phyloP scores from a whole-genome alignment of 2,113 vertebrate genomes.

The Zonotrichia leucophrys region DNA sequence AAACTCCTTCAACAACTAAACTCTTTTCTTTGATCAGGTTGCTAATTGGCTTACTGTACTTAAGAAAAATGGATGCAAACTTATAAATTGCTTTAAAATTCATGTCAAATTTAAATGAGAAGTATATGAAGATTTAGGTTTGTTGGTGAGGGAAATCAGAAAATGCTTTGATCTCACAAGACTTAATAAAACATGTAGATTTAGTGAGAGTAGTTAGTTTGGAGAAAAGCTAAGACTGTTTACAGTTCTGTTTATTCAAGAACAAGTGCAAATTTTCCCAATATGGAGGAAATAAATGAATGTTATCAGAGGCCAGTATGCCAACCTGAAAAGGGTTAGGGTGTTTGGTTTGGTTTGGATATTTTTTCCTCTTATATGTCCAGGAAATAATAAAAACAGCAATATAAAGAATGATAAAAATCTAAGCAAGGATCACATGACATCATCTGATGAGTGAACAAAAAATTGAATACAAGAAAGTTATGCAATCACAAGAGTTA shows the following conservation, averaged over 20 bases:
- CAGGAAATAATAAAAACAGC: not conserved
- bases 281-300: not conserved
- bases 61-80: not conserved
- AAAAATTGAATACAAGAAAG: not conserved
- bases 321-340: not conserved
- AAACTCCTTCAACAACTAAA: not conserved
- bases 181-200: not conserved
- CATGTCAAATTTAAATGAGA: not conserved
- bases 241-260: not conserved
- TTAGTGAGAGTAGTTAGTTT: not conserved
- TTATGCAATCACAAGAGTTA: not conserved
- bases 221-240: not conserved
- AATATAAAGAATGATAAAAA: not conserved
- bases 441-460: not conserved
- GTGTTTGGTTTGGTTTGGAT: not conserved
- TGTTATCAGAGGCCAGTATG: not conserved
- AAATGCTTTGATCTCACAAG: not conserved
- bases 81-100: not conserved
- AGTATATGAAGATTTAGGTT: not conserved
- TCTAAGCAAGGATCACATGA: not conserved
- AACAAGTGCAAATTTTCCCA: not conserved
- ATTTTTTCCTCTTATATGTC: not conserved
- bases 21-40: not conserved
- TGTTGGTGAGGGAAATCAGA: not conserved
- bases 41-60: not conserved